These are phyloP conservation scores for Leptosomus discolor DNA, from an alignment of 2,113 vertebrate genomes.

Conservation along the genomic window DNA sequence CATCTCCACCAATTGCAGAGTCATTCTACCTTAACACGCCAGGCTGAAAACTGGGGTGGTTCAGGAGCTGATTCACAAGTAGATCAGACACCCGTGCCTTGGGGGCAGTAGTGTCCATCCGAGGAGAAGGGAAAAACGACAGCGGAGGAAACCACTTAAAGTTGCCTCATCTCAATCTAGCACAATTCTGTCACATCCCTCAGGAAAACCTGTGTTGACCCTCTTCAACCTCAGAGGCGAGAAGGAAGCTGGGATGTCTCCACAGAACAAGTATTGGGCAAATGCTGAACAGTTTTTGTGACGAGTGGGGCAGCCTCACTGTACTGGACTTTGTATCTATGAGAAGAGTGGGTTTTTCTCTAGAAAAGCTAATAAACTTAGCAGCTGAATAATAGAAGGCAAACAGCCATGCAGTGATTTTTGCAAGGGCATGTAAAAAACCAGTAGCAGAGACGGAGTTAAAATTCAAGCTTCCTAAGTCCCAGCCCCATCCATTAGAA, in stretches of 20 bases:
- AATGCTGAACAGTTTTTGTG: not conserved
- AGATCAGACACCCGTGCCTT: not conserved
- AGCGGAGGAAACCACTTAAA: not conserved
- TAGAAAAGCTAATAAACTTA: not conserved
- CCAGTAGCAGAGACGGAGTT: not conserved
- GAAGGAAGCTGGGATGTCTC: not conserved
- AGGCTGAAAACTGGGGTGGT: not conserved
- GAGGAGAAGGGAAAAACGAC: not conserved
- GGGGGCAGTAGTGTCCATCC: not conserved
- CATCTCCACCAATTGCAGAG: not conserved
- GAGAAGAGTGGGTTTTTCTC: not conserved
- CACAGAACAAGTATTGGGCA: not conserved
- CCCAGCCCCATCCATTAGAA: not conserved
- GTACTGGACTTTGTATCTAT: not conserved
- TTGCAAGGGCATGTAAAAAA: not conserved
- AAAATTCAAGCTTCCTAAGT: not conserved
- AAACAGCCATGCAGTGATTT: not conserved
- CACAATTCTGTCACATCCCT: not conserved
- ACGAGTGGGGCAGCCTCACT: not conserved
- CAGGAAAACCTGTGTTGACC: not conserved
- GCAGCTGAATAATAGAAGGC: not conserved
- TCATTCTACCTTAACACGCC: not conserved
- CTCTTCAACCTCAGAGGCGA: not conserved
- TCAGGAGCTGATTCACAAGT: not conserved
- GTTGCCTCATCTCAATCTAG: not conserved